Percentiles rank a stretch among this genome's conserved stretches.
phyloP scores from a whole-genome alignment of 2,113 vertebrate species.

The Salvelinus alpinus region DNA sequence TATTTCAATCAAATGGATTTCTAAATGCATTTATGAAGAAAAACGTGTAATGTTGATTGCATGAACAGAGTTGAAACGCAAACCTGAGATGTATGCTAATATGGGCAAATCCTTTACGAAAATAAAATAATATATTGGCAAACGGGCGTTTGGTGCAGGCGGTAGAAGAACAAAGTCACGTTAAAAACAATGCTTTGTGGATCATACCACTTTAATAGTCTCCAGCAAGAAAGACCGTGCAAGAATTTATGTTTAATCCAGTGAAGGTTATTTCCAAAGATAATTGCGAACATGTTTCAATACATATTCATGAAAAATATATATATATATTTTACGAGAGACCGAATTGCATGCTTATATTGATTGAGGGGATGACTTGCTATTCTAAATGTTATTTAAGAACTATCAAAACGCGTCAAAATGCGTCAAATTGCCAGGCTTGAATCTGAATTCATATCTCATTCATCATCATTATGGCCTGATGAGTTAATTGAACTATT shows the following conservation, averaged over 20 bases:
- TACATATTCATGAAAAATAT: conserved; percentile 97
- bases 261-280: conserved; percentile 94
- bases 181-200: background rate
- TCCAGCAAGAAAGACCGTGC: conserved; percentile 66
- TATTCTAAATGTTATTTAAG: conserved; percentile 99
- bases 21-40: too few relatives aligned
- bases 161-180: background rate
- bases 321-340: conserved; percentile 74
- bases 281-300: conserved; percentile 99
- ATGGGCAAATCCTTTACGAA: too few relatives aligned
- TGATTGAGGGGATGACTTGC: conserved; percentile 99
- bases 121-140: too few relatives aligned
- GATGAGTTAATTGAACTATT: conserved; percentile 99
- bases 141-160: background rate
- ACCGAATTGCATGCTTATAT: conserved; percentile 85
- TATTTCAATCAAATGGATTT: too few relatives aligned
- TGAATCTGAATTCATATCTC: conserved; percentile 99
- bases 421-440: conserved; percentile 98
- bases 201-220: conserved; percentile 62
- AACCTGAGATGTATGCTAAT: background rate
- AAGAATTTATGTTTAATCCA: conserved; percentile 30
- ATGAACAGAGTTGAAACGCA: background rate
- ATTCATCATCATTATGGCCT: conserved; percentile 99
- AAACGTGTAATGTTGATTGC: too few relatives aligned
- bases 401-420: conserved; percentile 99